Evolutionary conservation across 2,797 vertebrate genomes (phyloP).

Genomic region (Hylomyscus alleni): DNA sequence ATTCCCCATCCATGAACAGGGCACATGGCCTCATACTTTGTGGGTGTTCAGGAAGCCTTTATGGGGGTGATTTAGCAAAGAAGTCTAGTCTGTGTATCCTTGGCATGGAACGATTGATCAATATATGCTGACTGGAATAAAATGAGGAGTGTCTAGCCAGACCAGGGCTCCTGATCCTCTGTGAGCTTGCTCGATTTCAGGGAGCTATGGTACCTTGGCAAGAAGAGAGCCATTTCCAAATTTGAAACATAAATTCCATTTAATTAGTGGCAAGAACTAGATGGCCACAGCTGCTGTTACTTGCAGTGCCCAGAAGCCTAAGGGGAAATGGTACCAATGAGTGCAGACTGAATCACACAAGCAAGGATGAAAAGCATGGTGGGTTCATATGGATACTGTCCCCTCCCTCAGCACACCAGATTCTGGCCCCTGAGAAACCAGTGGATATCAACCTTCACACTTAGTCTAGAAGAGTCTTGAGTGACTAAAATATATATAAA

Average conservation of each 20-base stretch:
- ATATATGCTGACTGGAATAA: constrained; percentile 35
- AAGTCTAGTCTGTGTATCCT: not conserved
- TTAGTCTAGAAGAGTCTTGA: not conserved
- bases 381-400: not conserved
- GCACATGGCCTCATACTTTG: not conserved
- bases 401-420: not conserved
- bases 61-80: not conserved
- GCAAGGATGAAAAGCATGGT: not conserved
- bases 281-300: constrained; percentile 80
- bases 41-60: constrained; percentile 43
- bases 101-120: constrained; percentile 17
- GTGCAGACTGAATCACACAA: not conserved
- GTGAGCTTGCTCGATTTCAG: constrained; percentile 53
- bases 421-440: accelerated
- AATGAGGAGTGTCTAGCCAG: not conserved
- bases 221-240: constrained; percentile 73
- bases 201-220: constrained; percentile 75
- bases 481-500: not conserved
- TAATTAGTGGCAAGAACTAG: constrained; percentile 82
- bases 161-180: constrained; percentile 30
- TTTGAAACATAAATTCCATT: constrained; percentile 81
- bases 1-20: not conserved
- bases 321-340: constrained; percentile 52
- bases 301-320: constrained; percentile 76
- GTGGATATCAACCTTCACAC: not conserved